Evolutionary conservation across 2,888 invertebrate species (phyloP).

Genomic region (Tenthredo amoena): DNA sequence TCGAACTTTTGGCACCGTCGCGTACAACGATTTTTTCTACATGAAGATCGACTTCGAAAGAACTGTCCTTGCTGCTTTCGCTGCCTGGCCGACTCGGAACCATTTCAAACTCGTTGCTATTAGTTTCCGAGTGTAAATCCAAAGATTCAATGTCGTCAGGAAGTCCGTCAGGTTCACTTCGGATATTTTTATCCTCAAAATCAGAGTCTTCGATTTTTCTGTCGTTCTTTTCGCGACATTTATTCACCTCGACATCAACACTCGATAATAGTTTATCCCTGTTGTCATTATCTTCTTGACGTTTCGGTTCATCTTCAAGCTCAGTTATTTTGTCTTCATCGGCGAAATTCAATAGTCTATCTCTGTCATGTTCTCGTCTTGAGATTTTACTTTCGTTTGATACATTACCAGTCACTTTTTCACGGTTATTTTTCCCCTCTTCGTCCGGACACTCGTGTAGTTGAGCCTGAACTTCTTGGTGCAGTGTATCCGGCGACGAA

Average conservation of each 20-base stretch:
- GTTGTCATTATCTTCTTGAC: neutral
- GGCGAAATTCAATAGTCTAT: constrained; percentile 43
- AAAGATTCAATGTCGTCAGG: constrained; percentile 62
- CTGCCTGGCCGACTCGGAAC: constrained; percentile 65
- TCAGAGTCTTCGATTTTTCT: constrained; percentile 17
- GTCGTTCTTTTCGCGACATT: constrained; percentile 53
- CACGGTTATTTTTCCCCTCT: neutral
- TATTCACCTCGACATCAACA: constrained; percentile 41
- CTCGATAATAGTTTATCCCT: neutral
- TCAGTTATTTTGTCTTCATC: constrained; percentile 14
- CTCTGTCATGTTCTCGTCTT: constrained; percentile 44
- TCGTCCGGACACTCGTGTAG: constrained; percentile 28
- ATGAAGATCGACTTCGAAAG: constrained; percentile 39
- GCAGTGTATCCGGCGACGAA: constrained; percentile 18
- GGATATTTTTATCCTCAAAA: constrained; percentile 42
- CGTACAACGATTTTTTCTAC: constrained; percentile 40
- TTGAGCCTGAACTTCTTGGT: constrained; percentile 53
- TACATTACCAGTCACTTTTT: constrained; percentile 29
- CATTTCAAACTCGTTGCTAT: constrained; percentile 70
- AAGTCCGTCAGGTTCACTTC: constrained; percentile 32
- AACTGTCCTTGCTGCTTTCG: constrained; percentile 60
- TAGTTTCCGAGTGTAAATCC: constrained; percentile 62
- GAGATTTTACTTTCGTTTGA: neutral
- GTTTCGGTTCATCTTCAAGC: neutral
- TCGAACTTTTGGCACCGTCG: constrained; percentile 43